Conservation (phyloP, 2,888 invertebrate genomes). For the Pegoplata infirma region DNA sequence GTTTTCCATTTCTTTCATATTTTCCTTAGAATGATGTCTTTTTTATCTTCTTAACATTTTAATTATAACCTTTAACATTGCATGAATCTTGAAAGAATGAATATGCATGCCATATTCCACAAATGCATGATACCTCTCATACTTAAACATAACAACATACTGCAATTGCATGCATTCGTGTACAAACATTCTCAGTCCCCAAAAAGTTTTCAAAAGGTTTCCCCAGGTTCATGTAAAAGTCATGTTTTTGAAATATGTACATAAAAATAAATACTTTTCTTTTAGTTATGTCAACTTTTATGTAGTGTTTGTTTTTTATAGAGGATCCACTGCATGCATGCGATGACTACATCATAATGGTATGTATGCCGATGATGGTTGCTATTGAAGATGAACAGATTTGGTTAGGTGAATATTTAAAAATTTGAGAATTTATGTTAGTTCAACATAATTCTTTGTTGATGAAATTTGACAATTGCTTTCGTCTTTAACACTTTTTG, state of each 20-base stretch:
- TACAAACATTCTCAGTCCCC: not conserved
- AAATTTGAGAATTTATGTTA: too few relatives aligned
- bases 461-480: too few relatives aligned
- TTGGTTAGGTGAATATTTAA: too few relatives aligned
- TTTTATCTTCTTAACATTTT: conserved; percentile 37
- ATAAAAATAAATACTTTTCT: conserved; percentile 21
- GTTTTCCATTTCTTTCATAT: conserved; percentile 1
- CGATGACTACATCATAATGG: conserved; percentile 11
- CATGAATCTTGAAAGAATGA: not conserved
- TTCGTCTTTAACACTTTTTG: too few relatives aligned
- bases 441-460: too few relatives aligned
- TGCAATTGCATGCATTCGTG: conserved; percentile 29
- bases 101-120: conserved; percentile 9
- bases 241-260: too few relatives aligned
- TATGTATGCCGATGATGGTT: not conserved
- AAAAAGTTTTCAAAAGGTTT: conserved; percentile 4
- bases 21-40: not conserved
- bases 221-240: conserved; percentile 44
- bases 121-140: conserved; percentile 40
- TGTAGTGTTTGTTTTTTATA: conserved; percentile 37
- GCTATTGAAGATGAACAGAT: conserved; percentile 15
- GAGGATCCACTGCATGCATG: not conserved
- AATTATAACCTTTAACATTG: conserved; percentile 40
- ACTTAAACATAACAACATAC: conserved; percentile 29
- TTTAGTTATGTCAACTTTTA: conserved; percentile 49